Evolutionary conservation across 2,113 vertebrate species (phyloP), one percentile per base, ranked within the genome.

Genomic region (Oreochromis niloticus): DNA sequence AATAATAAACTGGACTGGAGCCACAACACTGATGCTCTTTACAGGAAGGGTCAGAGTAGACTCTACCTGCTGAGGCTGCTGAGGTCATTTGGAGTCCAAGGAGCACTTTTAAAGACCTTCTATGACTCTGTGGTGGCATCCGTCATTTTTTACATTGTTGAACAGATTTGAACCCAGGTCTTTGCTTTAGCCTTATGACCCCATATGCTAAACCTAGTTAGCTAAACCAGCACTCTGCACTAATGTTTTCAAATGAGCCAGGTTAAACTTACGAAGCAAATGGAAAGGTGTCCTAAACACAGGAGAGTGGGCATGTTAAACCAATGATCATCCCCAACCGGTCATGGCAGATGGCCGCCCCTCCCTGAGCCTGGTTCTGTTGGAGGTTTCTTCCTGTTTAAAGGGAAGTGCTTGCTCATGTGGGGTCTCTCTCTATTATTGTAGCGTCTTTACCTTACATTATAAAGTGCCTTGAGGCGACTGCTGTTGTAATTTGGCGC

Each of bases 271-370:
- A 22, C 0, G 19, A 41, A 12, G 34, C 36, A 68, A 68, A 41
- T 68, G 63, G 36, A 2, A 68, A 68, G 6, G 36, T 68, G 36
- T 68, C 34, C 34, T 68, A 68, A 68, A 22, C 11, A 68, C 34
- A 41, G 0, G 19, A 41, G 19, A 68, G 17, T 13, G 63, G n/a
- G 6, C n/a, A 41, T 41, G 63, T 5, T 68, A 68, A 71, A 9
- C 36, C 63, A 73, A 0, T 46, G 39, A 1, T 61, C 57, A 34
- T 19, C 30, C 16, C 30, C 57, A 61, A 4, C 27, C 1, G 0
- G 13, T 59, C 7, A 2, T 10, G 14, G 57, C 30, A 19, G 57
- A 61, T 34, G 24, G 13, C 56, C 24, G 7, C 56, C 13, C 13
- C 3, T 30, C 24, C 3, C 56, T 16, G 16, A 63, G 59, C 0